Percentiles rank a stretch among this genome's conserved stretches.
These are phyloP conservation scores for Trachelus troglodyta DNA, from an alignment of 2,888 invertebrate species.

Conservation along the genomic window DNA sequence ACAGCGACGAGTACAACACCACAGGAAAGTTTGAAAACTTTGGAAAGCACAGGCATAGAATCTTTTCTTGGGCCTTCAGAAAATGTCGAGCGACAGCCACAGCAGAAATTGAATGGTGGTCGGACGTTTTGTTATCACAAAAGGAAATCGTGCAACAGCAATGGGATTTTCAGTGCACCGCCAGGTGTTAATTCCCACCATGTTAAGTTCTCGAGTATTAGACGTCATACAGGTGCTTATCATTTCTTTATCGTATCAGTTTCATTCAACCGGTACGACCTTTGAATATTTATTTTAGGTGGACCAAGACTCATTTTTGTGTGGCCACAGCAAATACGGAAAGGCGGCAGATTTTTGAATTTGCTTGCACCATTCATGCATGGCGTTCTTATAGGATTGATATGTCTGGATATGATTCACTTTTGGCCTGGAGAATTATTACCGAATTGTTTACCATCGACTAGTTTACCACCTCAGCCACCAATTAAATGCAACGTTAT, in stretches of 20 bases:
- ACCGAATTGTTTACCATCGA: conserved; percentile 47
- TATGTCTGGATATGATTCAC: conserved; percentile 50
- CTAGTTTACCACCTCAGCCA: conserved; percentile 42
- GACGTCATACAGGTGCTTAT: conserved; percentile 41
- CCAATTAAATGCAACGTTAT: conserved; percentile 56
- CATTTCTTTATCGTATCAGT: background rate
- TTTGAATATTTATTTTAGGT: conserved; percentile 33
- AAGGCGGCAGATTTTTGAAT: conserved; percentile 37
- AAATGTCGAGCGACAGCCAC: conserved; percentile 3
- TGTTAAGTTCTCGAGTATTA: conserved; percentile 44
- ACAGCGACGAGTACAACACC: conserved; percentile 34
- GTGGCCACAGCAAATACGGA: conserved; percentile 54
- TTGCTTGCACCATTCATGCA: conserved; percentile 48
- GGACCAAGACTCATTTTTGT: conserved; percentile 54
- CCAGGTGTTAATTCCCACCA: conserved; percentile 50
- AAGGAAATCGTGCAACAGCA: conserved; percentile 14
- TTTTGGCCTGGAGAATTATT: conserved; percentile 61
- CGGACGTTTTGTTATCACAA: conserved; percentile 16
- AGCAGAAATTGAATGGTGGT: conserved; percentile 13
- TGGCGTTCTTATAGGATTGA: conserved; percentile 43
- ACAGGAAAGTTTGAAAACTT: conserved; percentile 27
- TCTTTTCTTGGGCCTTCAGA: background rate
- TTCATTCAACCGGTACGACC: background rate
- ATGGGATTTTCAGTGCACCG: conserved; percentile 42
- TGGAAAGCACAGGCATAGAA: background rate